phyloP scores from a whole-genome alignment of 2,888 invertebrate genomes.

The Scrobipalpa costella region DNA sequence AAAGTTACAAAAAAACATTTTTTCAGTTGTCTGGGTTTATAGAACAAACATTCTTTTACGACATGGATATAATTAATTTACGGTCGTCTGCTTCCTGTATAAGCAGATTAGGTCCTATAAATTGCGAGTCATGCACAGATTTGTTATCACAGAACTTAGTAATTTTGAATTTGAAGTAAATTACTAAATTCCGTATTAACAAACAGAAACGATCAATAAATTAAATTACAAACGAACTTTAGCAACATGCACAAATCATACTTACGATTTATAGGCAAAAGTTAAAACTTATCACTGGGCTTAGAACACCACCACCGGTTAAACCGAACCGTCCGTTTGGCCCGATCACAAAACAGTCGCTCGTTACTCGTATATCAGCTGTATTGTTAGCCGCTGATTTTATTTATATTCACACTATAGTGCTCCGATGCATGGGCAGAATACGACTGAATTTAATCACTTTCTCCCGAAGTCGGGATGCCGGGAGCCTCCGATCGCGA shows the following conservation, averaged over 20 bases:
- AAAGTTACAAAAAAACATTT: slow-evolving; percentile 66
- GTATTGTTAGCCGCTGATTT: slow-evolving; percentile 47
- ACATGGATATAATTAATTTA: slow-evolving; percentile 12
- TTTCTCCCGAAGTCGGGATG: slow-evolving; percentile 54
- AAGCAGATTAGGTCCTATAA: not conserved
- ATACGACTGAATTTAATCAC: slow-evolving; percentile 71
- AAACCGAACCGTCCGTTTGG: slow-evolving; percentile 34
- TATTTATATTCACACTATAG: slow-evolving; percentile 68
- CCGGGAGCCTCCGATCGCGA: slow-evolving; percentile 49
- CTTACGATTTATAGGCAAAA: slow-evolving; percentile 2
- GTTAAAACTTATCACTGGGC: not conserved
- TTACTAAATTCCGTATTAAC: too few species aligned
- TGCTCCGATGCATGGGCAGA: slow-evolving; percentile 59
- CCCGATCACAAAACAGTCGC: slow-evolving; percentile 48
- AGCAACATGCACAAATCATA: not conserved
- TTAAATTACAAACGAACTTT: too few species aligned
- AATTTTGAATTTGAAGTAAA: too few species aligned
- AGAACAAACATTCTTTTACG: slow-evolving; percentile 23
- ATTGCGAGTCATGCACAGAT: not conserved
- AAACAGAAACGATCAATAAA: too few species aligned
- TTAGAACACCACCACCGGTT: slow-evolving; percentile 12
- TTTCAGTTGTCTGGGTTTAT: slow-evolving; percentile 41
- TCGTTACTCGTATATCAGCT: slow-evolving; percentile 38
- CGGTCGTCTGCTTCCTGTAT: slow-evolving; percentile 22
- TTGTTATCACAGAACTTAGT: too few species aligned